Evolutionary conservation across 2,888 invertebrate genomes (phyloP), one percentile per base, ranked within the genome.

Genomic region (Drosophila pullipes): DNA sequence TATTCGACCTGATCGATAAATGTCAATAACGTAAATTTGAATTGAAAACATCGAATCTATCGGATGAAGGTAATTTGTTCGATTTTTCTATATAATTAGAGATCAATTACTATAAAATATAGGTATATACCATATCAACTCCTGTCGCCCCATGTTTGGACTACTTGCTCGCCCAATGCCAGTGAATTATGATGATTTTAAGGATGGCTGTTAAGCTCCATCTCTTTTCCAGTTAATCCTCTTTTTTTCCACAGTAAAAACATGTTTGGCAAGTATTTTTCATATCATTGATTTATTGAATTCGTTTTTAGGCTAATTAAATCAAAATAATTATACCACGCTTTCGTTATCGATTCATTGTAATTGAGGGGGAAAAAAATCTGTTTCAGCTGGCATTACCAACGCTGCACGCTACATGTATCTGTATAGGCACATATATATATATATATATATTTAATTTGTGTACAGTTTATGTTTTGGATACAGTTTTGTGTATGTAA

Each of bases 281-380:
- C 61, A 76, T 54, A 76, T 54, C 39, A 73, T 76, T 78, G 61
- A 61, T 79, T 82, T 70, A 70, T 79, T 82, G 63, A 77, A 59
- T 64, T 69, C 35, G 25, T 62, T 68, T 65, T 69, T 69, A 63
- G 58, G 69, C 78, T 78, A 74, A 65, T 74, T 78, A 82, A 82
- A 74, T 78, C 39, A 69, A 70, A 78, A 66, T 28, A 63, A 50
- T 67, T 50, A 13, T 58, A 61, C 30, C 33, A 37, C 65, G 55
- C 22, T 41, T 22, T 55, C 37, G 25, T n/a, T 59, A 55, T 63
- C 57, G 53, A 54, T 63, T 54, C 31, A 41, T 66, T n/a, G 33
- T 37, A 58, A 52, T 74, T 33, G 35, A n/a, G 58, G 50, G 49
- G 53, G 47, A 54, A 54, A 62, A 62, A 41, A 49, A 28, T 69